A percentile compares a stretch with the other conserved stretches of the same genome.
phyloP scores from a whole-genome alignment of 92 coral and sea anemone species.

The Umimayanthus chanpuru region DNA sequence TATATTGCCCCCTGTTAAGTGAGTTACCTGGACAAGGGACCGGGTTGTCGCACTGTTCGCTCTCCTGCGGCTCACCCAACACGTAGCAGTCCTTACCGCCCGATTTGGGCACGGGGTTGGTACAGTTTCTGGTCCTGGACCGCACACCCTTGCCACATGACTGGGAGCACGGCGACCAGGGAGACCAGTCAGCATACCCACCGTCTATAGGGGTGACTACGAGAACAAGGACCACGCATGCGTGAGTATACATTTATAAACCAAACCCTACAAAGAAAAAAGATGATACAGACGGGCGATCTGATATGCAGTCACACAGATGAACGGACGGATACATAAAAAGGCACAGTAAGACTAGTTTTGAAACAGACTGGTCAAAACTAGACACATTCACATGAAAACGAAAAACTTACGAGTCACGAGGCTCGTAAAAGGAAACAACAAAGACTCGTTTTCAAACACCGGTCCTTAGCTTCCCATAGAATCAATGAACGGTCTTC shows the following conservation, averaged over 20 bases:
- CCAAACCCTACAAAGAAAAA: too few relatives aligned
- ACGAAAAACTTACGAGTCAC: too few relatives aligned
- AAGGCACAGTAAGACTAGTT: too few relatives aligned
- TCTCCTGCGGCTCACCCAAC: conserved; percentile 83
- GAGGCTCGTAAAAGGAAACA: too few relatives aligned
- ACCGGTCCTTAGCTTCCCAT: too few relatives aligned
- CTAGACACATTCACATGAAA: too few relatives aligned
- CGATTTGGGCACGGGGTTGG: conserved; percentile 86
- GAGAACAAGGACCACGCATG: neutral
- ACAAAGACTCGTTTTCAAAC: too few relatives aligned
- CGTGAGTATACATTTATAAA: neutral
- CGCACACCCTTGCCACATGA: conserved; percentile 88
- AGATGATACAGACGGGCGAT: neutral
- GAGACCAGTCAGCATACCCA: conserved; percentile 90
- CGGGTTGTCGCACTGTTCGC: conserved; percentile 69
- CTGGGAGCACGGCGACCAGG: conserved; percentile 90
- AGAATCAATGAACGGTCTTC: too few relatives aligned
- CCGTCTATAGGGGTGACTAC: conserved; percentile 88
- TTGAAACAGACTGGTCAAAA: too few relatives aligned
- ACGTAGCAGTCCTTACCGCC: conserved; percentile 85
- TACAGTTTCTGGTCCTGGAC: conserved; percentile 90
- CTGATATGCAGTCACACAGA: too few relatives aligned
- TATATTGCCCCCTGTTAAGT: neutral
- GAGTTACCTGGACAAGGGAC: conserved; percentile 69
- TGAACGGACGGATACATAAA: too few relatives aligned